phyloP scores from a whole-genome alignment of 2,888 invertebrate genomes.

The Torymus tubicola region DNA sequence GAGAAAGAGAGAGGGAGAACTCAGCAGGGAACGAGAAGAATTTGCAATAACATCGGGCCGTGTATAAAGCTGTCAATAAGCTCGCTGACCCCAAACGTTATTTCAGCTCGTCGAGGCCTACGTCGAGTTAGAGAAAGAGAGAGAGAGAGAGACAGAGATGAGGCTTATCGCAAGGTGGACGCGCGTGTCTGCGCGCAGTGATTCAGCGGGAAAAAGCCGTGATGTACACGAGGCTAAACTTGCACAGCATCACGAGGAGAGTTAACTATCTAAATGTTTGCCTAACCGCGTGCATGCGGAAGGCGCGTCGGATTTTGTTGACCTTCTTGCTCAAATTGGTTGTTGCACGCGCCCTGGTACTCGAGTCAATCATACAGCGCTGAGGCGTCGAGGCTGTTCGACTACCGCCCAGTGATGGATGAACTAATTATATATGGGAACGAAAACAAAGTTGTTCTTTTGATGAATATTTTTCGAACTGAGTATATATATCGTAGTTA shows the following conservation, averaged over 20 bases:
- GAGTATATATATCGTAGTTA: too few species aligned
- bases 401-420: too few species aligned
- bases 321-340: constrained; percentile 17
- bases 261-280: constrained; percentile 34
- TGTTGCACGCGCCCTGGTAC: background rate
- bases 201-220: constrained; percentile 31
- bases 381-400: too few species aligned
- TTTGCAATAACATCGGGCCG: constrained; percentile 68
- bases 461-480: too few species aligned
- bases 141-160: background rate
- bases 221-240: constrained; percentile 2
- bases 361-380: constrained; percentile 10
- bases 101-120: constrained; percentile 59
- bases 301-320: background rate
- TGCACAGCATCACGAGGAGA: background rate
- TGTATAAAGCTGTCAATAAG: constrained; percentile 69
- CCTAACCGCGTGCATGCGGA: background rate
- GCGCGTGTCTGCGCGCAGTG: background rate
- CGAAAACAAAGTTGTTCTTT: too few species aligned
- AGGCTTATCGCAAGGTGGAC: constrained; percentile 41
- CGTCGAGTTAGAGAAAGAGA: constrained; percentile 8
- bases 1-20: background rate
- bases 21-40: constrained; percentile 57
- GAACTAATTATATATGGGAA: too few species aligned
- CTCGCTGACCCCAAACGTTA: constrained; percentile 69